Conservation (phyloP, 2,888 invertebrate genomes). For the Cosmia pyralina region DNA sequence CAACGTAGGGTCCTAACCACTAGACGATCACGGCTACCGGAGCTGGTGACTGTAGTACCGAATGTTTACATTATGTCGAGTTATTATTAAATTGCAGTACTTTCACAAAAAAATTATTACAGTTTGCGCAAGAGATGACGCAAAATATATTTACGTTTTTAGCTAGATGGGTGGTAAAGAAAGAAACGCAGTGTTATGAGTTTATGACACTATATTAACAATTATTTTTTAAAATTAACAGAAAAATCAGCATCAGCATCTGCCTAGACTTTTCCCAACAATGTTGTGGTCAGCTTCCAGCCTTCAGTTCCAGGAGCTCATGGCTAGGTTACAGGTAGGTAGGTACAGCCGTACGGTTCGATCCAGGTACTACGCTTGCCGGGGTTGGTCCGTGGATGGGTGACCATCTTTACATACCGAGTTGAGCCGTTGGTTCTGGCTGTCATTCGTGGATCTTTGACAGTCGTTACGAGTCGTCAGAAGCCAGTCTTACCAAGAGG, state of each 20-base stretch:
- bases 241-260: neutral
- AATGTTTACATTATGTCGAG: slow-evolving; percentile 11
- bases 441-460: too few species aligned
- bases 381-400: too few species aligned
- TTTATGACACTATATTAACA: neutral
- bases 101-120: slow-evolving; percentile 24
- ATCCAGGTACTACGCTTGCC: too few species aligned
- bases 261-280: neutral
- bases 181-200: too few species aligned
- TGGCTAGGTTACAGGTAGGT: too few species aligned
- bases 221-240: neutral
- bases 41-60: slow-evolving; percentile 55
- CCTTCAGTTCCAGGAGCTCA: too few species aligned
- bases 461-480: too few species aligned
- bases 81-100: neutral
- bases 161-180: neutral
- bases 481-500: too few species aligned
- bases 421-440: too few species aligned
- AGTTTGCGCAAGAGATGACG: slow-evolving; percentile 14
- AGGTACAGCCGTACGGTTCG: too few species aligned
- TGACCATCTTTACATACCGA: too few species aligned
- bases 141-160: too few species aligned
- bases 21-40: slow-evolving; percentile 91
- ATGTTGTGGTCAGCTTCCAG: neutral
- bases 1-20: slow-evolving; percentile 94